phyloP scores from a whole-genome alignment of 37 sponge, comb jelly and placozoan genomes.

The Tethya wilhelma region DNA sequence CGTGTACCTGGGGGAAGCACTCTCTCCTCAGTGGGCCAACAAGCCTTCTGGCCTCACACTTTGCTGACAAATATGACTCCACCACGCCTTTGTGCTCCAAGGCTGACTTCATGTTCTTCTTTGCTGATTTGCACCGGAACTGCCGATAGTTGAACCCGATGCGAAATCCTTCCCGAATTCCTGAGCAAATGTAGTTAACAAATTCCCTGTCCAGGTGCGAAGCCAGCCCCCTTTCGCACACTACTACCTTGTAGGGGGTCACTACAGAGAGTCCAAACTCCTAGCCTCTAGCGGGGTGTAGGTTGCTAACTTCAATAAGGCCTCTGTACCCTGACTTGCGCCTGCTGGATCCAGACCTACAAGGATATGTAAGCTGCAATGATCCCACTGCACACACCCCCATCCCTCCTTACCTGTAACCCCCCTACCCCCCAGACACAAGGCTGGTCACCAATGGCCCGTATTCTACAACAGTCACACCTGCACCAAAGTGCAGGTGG shows the following conservation, averaged over 20 bases:
- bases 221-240: not conserved
- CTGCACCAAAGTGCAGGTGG: not conserved
- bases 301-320: not conserved
- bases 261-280: not conserved
- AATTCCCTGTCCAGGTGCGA: not conserved
- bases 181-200: not conserved
- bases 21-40: too few species aligned
- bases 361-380: not conserved
- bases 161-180: constrained; percentile 10
- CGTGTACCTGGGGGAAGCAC: too few species aligned
- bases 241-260: not conserved
- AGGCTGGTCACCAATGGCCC: not conserved
- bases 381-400: not conserved
- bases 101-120: too few species aligned
- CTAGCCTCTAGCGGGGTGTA: not conserved
- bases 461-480: too few species aligned
- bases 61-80: too few species aligned
- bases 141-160: constrained; percentile 15
- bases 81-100: too few species aligned
- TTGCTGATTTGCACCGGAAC: too few species aligned
- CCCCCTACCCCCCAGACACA: not conserved
- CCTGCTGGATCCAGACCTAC: not conserved
- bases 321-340: not conserved
- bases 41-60: not conserved
- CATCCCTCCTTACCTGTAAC: not conserved